Conservation (phyloP, 2,888 invertebrate genomes). For the Flabesymbios commensalis region DNA sequence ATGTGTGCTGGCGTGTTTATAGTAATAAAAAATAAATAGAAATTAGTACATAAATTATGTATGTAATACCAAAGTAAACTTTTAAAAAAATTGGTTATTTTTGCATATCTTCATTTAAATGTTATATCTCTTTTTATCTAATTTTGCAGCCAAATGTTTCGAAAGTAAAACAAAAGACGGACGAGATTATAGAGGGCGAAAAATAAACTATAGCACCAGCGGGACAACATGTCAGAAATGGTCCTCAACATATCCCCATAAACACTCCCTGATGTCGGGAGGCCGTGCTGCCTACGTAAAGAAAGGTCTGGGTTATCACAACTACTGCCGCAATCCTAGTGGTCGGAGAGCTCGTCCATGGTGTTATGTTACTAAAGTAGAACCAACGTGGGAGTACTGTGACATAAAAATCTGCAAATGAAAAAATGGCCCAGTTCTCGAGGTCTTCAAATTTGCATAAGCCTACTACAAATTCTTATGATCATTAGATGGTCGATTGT, state of each 20-base stretch:
- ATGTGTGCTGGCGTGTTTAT: no score
- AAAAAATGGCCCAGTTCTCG: no score
- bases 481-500: no score
- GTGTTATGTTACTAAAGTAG: slow-evolving; percentile 63
- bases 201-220: slow-evolving; percentile 55
- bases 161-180: slow-evolving; percentile 52
- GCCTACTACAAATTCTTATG: no score
- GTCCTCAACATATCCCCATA: slow-evolving; percentile 50
- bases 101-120: no score
- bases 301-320: slow-evolving; percentile 59
- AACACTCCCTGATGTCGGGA: slow-evolving; percentile 36
- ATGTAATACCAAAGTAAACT: no score
- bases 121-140: no score
- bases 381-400: slow-evolving; percentile 53
- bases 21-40: no score
- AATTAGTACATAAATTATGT: no score
- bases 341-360: slow-evolving; percentile 63
- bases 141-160: slow-evolving; percentile 13
- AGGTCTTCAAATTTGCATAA: no score
- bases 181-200: slow-evolving; percentile 64
- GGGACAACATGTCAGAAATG: slow-evolving; percentile 54
- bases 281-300: slow-evolving; percentile 22
- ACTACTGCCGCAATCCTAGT: slow-evolving; percentile 67
- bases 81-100: no score
- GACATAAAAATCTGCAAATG: slow-evolving; percentile 44